phyloP scores from a whole-genome alignment of 1,140 invertebrate species.

The Bombus pyrosoma region DNA sequence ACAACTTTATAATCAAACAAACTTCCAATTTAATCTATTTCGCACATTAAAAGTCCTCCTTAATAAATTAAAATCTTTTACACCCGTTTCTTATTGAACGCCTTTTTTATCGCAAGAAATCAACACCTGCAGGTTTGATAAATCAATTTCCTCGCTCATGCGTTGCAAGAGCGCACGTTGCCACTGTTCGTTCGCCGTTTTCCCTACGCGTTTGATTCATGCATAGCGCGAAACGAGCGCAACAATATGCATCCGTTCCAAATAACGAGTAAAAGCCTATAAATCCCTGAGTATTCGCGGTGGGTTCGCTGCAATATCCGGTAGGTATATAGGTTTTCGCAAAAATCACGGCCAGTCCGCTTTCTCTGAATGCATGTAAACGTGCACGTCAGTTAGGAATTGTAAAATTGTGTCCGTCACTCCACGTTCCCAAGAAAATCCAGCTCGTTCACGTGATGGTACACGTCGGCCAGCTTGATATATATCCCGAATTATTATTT shows the following conservation, averaged over 20 bases:
- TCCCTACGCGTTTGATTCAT: conserved; percentile 28
- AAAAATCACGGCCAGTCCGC: conserved; percentile 1
- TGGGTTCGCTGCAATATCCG: conserved; percentile 1
- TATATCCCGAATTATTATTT: conserved; percentile 75
- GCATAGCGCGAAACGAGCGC: conserved; percentile 17
- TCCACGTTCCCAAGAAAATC: conserved; percentile 36
- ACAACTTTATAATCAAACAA: no score
- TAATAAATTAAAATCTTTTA: neutral
- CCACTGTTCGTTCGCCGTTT: neutral
- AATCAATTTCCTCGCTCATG: neutral
- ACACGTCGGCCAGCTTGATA: conserved; percentile 59
- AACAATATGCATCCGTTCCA: conserved; percentile 44
- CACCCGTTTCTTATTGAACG: neutral
- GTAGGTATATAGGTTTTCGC: conserved; percentile 1
- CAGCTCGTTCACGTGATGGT: conserved; percentile 45
- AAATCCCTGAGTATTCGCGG: conserved; percentile 26
- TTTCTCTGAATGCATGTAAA: neutral
- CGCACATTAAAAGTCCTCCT: no score
- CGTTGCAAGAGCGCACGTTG: neutral
- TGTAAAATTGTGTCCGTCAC: conserved; percentile 13
- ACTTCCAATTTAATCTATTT: neutral
- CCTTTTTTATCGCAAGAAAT: neutral
- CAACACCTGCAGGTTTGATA: neutral
- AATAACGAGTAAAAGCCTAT: conserved; percentile 52
- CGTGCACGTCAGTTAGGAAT: conserved; percentile 32